A percentile compares a stretch with the other conserved stretches of the same genome.
phyloP scores from a whole-genome alignment of 2,113 vertebrate genomes.

The Macroglossus sobrinus region DNA sequence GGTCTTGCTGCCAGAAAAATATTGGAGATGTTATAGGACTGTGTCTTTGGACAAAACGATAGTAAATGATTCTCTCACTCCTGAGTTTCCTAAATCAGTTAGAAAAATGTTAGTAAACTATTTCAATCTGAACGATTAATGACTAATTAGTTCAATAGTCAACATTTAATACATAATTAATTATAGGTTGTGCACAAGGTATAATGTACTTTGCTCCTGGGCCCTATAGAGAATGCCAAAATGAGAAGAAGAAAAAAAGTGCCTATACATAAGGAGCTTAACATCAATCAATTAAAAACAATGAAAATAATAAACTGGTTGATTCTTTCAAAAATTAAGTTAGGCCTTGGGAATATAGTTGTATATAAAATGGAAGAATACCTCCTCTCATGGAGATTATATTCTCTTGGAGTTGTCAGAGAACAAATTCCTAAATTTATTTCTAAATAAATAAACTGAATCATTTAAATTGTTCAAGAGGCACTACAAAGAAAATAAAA shows the following conservation, averaged over 20 bases:
- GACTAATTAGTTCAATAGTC: neutral
- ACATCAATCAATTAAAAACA: neutral
- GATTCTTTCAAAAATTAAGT: neutral
- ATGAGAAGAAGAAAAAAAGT: neutral
- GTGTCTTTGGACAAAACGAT: neutral
- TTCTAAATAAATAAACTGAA: neutral
- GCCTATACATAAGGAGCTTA: neutral
- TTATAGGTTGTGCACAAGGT: neutral
- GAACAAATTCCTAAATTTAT: neutral
- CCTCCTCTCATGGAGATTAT: neutral
- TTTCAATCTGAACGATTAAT: neutral
- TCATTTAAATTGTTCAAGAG: neutral
- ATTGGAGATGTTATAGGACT: neutral
- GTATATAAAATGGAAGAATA: neutral
- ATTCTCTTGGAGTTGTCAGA: neutral
- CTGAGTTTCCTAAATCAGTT: neutral
- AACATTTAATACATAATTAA: neutral
- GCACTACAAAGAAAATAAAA: neutral
- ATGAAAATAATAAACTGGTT: neutral
- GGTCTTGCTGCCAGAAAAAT: neutral
- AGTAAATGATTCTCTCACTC: neutral
- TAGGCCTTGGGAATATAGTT: neutral
- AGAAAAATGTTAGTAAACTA: neutral
- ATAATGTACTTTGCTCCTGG: neutral
- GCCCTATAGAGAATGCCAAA: neutral